Evolutionary conservation across 2,113 vertebrate genomes (phyloP).

Genomic region (Dipodomys ordii): DNA sequence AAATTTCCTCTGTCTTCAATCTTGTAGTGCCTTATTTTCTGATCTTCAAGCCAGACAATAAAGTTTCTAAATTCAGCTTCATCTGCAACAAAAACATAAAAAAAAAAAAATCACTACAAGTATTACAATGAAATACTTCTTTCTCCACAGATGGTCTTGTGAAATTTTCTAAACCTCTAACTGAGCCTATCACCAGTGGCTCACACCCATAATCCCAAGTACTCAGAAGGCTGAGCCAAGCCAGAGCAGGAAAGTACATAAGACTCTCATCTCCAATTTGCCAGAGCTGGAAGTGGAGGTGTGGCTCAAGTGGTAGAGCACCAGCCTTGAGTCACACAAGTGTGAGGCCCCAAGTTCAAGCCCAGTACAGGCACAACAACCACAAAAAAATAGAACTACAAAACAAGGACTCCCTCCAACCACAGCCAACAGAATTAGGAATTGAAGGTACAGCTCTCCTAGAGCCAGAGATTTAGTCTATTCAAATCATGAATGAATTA

Average conservation of each 20-base stretch:
- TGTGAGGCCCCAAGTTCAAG: no score
- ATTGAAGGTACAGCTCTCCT: not conserved
- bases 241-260: no score
- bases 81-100: conserved; percentile 86
- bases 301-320: no score
- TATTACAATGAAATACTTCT: not conserved
- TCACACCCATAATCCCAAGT: no score
- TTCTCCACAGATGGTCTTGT: not conserved
- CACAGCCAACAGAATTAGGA: not conserved
- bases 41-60: conserved; percentile 99
- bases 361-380: no score
- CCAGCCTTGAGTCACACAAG: no score
- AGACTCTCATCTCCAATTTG: no score
- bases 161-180: not conserved
- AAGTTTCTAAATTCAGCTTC: conserved; percentile 98
- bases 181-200: no score
- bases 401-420: no score
- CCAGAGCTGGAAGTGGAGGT: no score
- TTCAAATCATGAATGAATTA: conserved; percentile 24
- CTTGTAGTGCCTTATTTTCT: conserved; percentile 98
- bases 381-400: no score
- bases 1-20: conserved; percentile 97
- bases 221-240: no score
- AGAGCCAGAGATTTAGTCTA: not conserved
- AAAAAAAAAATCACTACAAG: conserved; percentile 15